Percentiles rank a stretch among this genome's conserved stretches.
Evolutionary conservation across 1,140 invertebrate genomes (phyloP).

Genomic region (Camponotus pennsylvanicus): DNA sequence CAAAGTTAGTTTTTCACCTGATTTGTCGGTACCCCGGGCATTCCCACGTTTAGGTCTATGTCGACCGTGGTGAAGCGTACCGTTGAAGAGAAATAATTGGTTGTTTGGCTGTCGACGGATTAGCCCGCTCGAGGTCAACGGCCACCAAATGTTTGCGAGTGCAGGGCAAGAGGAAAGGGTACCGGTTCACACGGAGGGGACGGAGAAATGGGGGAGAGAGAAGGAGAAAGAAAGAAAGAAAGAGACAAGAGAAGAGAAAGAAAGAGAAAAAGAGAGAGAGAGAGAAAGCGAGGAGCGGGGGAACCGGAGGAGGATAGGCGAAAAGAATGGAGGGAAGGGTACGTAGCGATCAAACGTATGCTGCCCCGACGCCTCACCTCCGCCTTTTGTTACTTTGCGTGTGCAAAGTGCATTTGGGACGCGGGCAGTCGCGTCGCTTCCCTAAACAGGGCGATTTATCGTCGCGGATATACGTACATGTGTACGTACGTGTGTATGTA

Average conservation of each 20-base stretch:
- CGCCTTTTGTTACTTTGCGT: constrained; percentile 73
- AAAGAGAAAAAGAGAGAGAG: constrained; percentile 31
- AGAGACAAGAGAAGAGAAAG: constrained; percentile 47
- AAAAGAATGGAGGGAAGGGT: constrained; percentile 36
- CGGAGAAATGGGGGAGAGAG: constrained; percentile 45
- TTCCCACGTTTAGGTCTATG: constrained; percentile 71
- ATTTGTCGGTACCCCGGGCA: constrained; percentile 52
- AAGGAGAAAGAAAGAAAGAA: constrained; percentile 36
- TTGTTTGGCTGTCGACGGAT: constrained; percentile 83
- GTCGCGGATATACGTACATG: constrained; percentile 18
- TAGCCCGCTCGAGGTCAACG: constrained; percentile 83
- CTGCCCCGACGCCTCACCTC: constrained; percentile 56
- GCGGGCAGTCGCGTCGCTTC: constrained; percentile 64
- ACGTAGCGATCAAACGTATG: constrained; percentile 48
- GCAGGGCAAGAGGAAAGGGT: constrained; percentile 76
- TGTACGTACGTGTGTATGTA: no score
- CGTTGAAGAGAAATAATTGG: constrained; percentile 81
- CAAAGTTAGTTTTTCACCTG: constrained; percentile 68
- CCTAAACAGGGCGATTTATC: constrained; percentile 76
- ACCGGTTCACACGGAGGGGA: constrained; percentile 65
- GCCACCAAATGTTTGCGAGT: constrained; percentile 84
- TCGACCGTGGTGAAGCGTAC: constrained; percentile 63
- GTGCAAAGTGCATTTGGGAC: constrained; percentile 81
- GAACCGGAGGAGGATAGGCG: neutral
- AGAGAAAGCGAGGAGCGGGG: neutral